phyloP scores from a whole-genome alignment of 2,797 vertebrate species.

The Phylloscopus collybita region DNA sequence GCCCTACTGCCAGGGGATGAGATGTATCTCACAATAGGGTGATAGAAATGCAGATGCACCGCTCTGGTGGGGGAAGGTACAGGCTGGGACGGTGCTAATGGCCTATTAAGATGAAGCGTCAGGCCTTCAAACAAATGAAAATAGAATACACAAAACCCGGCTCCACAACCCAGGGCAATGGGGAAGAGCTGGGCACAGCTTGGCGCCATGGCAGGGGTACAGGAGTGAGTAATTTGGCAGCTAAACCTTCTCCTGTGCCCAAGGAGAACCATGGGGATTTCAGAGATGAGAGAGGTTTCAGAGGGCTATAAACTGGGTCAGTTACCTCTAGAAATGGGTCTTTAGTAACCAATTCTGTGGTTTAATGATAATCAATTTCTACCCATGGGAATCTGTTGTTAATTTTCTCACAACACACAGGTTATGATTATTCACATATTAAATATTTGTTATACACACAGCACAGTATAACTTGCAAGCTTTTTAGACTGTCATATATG shows the following conservation, averaged over 20 bases:
- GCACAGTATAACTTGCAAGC: neutral
- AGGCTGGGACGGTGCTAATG: no score
- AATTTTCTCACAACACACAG: neutral
- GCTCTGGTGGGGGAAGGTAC: no score
- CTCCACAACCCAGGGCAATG: neutral
- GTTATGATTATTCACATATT: neutral
- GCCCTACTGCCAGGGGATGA: no score
- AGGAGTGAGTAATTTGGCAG: neutral
- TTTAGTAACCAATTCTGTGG: neutral
- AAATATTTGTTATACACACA: neutral
- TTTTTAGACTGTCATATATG: neutral
- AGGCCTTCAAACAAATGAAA: no score
- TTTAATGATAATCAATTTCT: neutral
- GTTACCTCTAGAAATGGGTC: neutral
- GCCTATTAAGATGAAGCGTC: no score
- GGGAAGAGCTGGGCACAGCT: neutral
- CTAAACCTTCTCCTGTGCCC: neutral
- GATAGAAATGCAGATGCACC: no score
- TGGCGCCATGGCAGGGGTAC: rapidly evolving
- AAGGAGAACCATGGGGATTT: neutral
- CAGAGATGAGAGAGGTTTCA: neutral
- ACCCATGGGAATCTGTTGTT: neutral
- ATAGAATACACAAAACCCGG: no score
- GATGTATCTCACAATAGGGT: no score
- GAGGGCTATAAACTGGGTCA: neutral